These are phyloP conservation scores for Chrysomela aeneicollis DNA, from an alignment of 2,888 invertebrate genomes.

Conservation along the genomic window DNA sequence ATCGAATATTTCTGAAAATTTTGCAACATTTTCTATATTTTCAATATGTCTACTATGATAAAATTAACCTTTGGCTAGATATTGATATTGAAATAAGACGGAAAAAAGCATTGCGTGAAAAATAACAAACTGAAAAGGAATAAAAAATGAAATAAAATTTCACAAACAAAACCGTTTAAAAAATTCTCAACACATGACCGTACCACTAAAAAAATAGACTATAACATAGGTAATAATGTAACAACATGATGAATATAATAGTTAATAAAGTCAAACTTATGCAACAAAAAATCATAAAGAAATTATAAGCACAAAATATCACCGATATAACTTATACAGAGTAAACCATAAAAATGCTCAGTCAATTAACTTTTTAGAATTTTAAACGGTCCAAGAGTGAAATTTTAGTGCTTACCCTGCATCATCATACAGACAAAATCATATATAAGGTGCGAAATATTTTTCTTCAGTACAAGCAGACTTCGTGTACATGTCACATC, in stretches of 20 bases:
- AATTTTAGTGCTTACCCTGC: slow-evolving; percentile 30
- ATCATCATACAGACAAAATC: slow-evolving; percentile 33
- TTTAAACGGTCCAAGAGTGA: slow-evolving; percentile 15
- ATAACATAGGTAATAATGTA: slow-evolving; percentile 50
- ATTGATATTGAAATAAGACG: slow-evolving; percentile 29
- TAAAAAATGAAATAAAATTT: slow-evolving; percentile 48
- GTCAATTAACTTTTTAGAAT: slow-evolving; percentile 8
- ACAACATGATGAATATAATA: slow-evolving; percentile 44
- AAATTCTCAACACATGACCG: slow-evolving; percentile 44
- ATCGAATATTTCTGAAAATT: slow-evolving; percentile 17
- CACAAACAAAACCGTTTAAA: slow-evolving; percentile 52
- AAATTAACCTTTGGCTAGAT: slow-evolving; percentile 41
- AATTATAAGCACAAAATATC: slow-evolving; percentile 44
- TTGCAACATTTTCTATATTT: slow-evolving; percentile 27
- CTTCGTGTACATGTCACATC: slow-evolving; percentile 31
- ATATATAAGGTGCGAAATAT: slow-evolving; percentile 29
- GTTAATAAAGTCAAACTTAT: slow-evolving; percentile 43
- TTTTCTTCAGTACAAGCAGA: slow-evolving; percentile 32
- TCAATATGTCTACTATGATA: slow-evolving; percentile 38
- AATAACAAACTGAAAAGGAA: slow-evolving; percentile 41
- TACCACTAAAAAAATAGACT: slow-evolving; percentile 53
- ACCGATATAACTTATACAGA: slow-evolving; percentile 41
- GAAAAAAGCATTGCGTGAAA: slow-evolving; percentile 24
- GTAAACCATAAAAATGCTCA: slow-evolving; percentile 32
- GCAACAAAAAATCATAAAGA: slow-evolving; percentile 44